Percentiles rank a stretch among this genome's conserved stretches.
These are phyloP conservation scores for Alentia gelatinosa DNA, from an alignment of 2,888 invertebrate genomes.

Conservation along the genomic window DNA sequence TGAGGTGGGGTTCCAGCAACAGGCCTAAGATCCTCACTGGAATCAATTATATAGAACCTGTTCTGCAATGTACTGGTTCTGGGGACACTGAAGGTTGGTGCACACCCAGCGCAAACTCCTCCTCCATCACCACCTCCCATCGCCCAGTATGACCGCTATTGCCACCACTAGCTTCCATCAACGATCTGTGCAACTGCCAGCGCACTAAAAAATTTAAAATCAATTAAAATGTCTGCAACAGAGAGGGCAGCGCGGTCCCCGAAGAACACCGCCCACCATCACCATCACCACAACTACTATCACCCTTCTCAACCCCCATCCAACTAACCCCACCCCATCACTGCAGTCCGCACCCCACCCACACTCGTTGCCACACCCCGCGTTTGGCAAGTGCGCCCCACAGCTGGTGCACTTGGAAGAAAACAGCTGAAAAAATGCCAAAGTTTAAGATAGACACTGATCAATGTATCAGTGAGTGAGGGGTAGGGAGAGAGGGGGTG, in stretches of 20 bases:
- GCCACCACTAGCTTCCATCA: background rate
- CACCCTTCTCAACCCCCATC: background rate
- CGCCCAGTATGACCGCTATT: background rate
- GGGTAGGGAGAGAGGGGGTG: background rate
- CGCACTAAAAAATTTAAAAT: conserved; percentile 50
- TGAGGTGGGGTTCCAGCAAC: background rate
- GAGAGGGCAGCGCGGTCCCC: background rate
- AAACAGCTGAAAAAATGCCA: conserved; percentile 47
- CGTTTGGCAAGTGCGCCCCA: background rate
- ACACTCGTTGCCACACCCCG: background rate
- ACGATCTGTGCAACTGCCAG: background rate
- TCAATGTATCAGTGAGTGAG: conserved; percentile 15
- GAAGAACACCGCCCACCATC: background rate
- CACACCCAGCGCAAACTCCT: background rate
- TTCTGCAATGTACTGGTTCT: background rate
- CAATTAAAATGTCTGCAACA: conserved; percentile 48
- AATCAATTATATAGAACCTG: conserved; percentile 37
- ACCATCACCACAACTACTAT: background rate
- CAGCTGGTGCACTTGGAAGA: conserved; percentile 22
- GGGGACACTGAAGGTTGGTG: background rate
- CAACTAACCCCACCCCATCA: background rate
- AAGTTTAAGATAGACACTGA: conserved; percentile 41
- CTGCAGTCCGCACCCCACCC: background rate
- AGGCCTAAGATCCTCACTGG: background rate
- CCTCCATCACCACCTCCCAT: background rate